phyloP scores from a whole-genome alignment of 2,888 invertebrate species.

The Chrysolina americana region DNA sequence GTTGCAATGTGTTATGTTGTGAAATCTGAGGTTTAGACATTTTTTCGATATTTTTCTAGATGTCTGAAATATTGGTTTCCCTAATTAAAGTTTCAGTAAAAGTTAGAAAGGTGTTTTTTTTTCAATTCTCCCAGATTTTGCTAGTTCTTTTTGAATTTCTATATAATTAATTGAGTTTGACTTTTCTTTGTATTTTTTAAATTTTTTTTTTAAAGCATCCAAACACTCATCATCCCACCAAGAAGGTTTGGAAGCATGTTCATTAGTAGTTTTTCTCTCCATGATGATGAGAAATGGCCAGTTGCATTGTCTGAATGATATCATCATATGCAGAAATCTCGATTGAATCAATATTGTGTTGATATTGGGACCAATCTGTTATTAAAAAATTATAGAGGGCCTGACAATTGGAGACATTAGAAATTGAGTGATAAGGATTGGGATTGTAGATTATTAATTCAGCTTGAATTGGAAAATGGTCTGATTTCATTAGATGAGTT shows the following conservation, averaged over 20 bases:
- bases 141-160: not conserved
- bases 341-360: not conserved
- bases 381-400: too few relatives aligned
- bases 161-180: not conserved
- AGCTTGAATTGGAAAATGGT: constrained; percentile 1
- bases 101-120: not conserved
- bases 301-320: not conserved
- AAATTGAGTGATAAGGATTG: too few relatives aligned
- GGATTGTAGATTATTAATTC: constrained; percentile 1
- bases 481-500: not conserved
- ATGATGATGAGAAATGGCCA: not conserved
- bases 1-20: not conserved
- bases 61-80: not conserved
- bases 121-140: not conserved
- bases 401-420: too few relatives aligned
- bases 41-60: not conserved
- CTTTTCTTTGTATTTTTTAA: constrained; percentile 6
- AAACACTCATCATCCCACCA: too few relatives aligned
- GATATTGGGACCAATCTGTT: not conserved
- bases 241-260: not conserved
- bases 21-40: not conserved
- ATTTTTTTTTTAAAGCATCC: not conserved
- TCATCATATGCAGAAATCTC: constrained; percentile 5
- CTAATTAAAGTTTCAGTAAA: not conserved
- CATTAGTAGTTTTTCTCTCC: not conserved